phyloP scores from a whole-genome alignment of 2,113 vertebrate species.

The Pica pica region DNA sequence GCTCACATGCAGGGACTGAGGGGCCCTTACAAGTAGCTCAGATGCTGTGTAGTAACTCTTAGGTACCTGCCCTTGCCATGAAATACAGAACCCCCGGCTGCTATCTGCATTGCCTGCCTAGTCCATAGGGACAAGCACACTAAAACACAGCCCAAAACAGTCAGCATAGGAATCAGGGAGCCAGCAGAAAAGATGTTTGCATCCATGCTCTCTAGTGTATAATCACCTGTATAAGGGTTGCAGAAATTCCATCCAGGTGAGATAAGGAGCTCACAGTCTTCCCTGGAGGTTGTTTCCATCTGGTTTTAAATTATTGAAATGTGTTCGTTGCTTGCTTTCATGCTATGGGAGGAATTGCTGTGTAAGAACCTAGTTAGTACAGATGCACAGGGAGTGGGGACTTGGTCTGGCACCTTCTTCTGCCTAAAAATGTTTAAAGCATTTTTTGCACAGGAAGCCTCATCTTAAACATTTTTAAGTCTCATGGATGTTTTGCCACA shows the following conservation, averaged over 20 bases:
- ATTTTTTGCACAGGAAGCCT: background rate
- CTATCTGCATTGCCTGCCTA: background rate
- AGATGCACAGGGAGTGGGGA: rapidly evolving
- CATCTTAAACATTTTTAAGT: background rate
- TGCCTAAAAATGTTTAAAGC: background rate
- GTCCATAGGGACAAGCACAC: background rate
- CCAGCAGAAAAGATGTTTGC: background rate
- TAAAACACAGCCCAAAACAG: background rate
- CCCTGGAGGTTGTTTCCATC: background rate
- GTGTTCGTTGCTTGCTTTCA: background rate
- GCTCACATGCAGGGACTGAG: rapidly evolving
- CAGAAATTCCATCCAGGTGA: background rate
- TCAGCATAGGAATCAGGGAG: background rate
- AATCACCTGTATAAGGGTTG: background rate
- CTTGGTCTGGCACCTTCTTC: background rate
- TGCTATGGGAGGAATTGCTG: background rate
- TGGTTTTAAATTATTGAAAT: background rate
- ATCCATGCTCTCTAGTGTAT: rapidly evolving
- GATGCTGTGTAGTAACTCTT: rapidly evolving
- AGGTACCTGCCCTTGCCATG: background rate
- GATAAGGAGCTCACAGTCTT: background rate
- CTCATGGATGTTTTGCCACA: background rate
- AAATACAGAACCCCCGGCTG: background rate
- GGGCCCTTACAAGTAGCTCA: rapidly evolving
- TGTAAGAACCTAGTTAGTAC: background rate